Evolutionary conservation across 2,797 vertebrate species (phyloP).

Genomic region (Anniella stebbinsi): DNA sequence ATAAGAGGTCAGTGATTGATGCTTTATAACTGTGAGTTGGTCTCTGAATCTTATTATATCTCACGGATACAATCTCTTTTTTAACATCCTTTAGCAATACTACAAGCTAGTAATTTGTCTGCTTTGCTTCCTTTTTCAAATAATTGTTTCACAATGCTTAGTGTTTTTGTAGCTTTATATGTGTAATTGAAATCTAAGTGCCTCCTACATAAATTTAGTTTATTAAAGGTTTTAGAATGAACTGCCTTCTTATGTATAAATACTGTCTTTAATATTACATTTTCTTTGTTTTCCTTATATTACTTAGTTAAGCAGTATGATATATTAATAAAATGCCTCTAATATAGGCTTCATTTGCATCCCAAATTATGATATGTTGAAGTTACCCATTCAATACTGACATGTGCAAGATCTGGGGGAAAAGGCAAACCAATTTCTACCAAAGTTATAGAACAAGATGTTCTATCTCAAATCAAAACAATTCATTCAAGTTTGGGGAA

Average conservation of each 20-base stretch:
- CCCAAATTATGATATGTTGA: background rate
- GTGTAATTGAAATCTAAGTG: background rate
- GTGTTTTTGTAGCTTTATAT: background rate
- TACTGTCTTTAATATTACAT: background rate
- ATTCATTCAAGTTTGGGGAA: background rate
- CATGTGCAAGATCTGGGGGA: background rate
- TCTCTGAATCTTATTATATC: background rate
- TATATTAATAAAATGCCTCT: background rate
- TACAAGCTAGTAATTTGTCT: background rate
- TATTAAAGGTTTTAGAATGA: background rate
- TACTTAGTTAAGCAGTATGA: background rate
- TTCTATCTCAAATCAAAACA: background rate
- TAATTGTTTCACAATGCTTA: background rate
- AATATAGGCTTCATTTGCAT: background rate
- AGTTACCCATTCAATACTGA: background rate
- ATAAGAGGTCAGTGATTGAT: background rate
- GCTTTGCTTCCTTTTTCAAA: background rate
- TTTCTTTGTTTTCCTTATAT: background rate
- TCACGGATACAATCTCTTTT: background rate
- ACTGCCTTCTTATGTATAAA: background rate
- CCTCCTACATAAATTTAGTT: background rate
- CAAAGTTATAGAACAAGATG: background rate
- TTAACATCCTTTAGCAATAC: background rate
- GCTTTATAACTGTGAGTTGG: background rate
- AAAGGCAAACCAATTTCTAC: background rate